Conservation (phyloP, 1,140 invertebrate species). For the Helicoverpa armigera region DNA sequence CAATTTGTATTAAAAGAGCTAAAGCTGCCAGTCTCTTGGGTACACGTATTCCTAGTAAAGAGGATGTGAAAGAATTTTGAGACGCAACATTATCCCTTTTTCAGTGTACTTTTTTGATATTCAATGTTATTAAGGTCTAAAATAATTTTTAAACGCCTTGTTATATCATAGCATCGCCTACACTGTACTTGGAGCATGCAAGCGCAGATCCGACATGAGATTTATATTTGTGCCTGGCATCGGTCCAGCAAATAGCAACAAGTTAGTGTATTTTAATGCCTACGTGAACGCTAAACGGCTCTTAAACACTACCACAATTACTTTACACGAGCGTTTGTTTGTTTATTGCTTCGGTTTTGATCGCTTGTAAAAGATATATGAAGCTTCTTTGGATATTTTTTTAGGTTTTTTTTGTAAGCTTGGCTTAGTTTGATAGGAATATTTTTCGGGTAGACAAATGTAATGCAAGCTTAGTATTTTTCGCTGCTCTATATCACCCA, state of each 20-base stretch:
- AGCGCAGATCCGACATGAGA: constrained; percentile 37
- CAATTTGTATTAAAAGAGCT: too few species aligned
- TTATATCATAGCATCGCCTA: not conserved
- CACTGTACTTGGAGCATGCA: not conserved
- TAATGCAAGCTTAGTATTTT: too few species aligned
- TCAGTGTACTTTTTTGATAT: too few species aligned
- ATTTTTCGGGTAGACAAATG: too few species aligned
- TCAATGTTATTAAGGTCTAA: too few species aligned
- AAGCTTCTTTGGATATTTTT: not conserved
- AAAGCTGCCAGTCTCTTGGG: too few species aligned
- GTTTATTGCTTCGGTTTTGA: constrained; percentile 3
- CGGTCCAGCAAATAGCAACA: constrained; percentile 49
- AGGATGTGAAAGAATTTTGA: too few species aligned
- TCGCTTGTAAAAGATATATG: not conserved
- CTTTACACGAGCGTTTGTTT: not conserved
- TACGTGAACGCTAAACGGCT: constrained; percentile 24
- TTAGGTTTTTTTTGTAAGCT: not conserved
- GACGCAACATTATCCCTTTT: too few species aligned
- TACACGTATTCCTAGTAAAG: too few species aligned
- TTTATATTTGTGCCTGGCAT: constrained; percentile 48
- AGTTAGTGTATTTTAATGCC: constrained; percentile 47
- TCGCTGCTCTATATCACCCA: too few species aligned
- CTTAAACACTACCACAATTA: constrained; percentile 38
- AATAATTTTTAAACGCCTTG: not conserved
- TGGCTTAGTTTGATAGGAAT: too few species aligned